Conservation (phyloP, 2,113 vertebrate genomes). For the Mola mola region DNA sequence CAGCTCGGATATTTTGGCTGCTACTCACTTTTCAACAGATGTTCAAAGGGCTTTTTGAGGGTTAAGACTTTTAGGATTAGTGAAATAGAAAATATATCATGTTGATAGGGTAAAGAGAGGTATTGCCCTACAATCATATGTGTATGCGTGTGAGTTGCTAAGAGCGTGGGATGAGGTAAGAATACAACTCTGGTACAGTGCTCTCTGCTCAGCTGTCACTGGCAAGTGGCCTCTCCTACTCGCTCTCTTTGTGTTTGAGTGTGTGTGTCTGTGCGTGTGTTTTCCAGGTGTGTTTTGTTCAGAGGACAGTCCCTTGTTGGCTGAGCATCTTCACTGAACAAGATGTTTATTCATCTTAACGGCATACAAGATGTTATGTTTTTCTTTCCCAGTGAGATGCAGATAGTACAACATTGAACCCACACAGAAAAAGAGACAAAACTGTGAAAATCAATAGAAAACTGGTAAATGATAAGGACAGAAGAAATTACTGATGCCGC, state of each 20-base stretch:
- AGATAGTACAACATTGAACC: not conserved
- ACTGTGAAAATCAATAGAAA: slow-evolving; percentile 17
- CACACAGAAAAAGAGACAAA: slow-evolving; percentile 5
- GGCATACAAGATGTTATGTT: not conserved
- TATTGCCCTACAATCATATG: not conserved
- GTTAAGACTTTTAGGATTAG: not conserved
- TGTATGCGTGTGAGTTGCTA: slow-evolving; percentile 47
- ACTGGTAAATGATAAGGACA: slow-evolving; percentile 17
- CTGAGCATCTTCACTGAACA: slow-evolving; percentile 3
- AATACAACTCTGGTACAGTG: slow-evolving; percentile 69
- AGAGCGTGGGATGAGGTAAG: slow-evolving; percentile 76
- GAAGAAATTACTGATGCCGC: not conserved
- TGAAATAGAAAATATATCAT: not conserved
- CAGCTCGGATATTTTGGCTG: not conserved
- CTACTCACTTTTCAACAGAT: not conserved
- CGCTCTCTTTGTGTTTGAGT: slow-evolving; percentile 23
- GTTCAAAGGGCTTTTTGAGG: not conserved
- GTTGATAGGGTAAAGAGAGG: too few species aligned
- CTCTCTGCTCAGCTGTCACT: slow-evolving; percentile 68
- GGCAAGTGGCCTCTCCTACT: slow-evolving; percentile 30
- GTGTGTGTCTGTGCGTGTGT: not conserved
- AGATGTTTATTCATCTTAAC: slow-evolving; percentile 2
- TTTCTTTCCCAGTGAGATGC: not conserved
- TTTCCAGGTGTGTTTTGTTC: slow-evolving; percentile 35
- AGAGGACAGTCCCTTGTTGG: slow-evolving; percentile 9